Percentiles rank a stretch among this genome's conserved stretches.
phyloP scores from a whole-genome alignment of 1,140 invertebrate genomes.

The Lordiphosa mommai region DNA sequence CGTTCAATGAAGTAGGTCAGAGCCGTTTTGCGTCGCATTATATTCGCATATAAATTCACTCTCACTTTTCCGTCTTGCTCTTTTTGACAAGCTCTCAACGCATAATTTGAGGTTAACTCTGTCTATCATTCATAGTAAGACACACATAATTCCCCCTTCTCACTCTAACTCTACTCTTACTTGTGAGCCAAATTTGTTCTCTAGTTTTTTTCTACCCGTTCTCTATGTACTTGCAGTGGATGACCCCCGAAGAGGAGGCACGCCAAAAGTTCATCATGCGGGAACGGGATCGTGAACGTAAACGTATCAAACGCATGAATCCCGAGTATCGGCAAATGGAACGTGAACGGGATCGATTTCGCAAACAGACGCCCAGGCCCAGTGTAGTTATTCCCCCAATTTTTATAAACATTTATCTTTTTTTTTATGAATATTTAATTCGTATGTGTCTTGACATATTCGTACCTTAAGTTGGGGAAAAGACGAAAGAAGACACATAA shows the following conservation, averaged over 20 bases:
- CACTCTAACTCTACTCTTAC: not conserved
- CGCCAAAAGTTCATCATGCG: slow-evolving; percentile 74
- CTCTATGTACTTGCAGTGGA: slow-evolving; percentile 69
- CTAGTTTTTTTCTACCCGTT: slow-evolving; percentile 40
- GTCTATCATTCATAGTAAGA: too few species aligned
- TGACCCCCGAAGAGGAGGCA: slow-evolving; percentile 73
- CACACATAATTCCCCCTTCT: not conserved
- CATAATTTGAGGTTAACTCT: too few species aligned
- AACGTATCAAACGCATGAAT: slow-evolving; percentile 70
- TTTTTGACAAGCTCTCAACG: too few species aligned
- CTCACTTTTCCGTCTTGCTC: too few species aligned
- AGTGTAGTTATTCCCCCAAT: slow-evolving; percentile 59
- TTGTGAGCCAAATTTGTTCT: slow-evolving; percentile 10
- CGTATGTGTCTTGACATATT: too few species aligned
- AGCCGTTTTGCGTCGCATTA: too few species aligned
- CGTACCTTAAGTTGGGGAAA: not conserved
- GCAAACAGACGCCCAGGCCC: slow-evolving; percentile 68
- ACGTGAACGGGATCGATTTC: slow-evolving; percentile 65
- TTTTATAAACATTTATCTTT: slow-evolving; percentile 8
- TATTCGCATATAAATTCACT: too few species aligned
- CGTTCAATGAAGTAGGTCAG: too few species aligned
- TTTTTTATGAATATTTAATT: slow-evolving; percentile 13
- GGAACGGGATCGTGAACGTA: slow-evolving; percentile 65
- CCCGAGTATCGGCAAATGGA: slow-evolving; percentile 73
- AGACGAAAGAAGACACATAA: too few species aligned